These are phyloP conservation scores for Helostoma temminkii DNA, from an alignment of 2,797 vertebrate genomes.

Conservation along the genomic window DNA sequence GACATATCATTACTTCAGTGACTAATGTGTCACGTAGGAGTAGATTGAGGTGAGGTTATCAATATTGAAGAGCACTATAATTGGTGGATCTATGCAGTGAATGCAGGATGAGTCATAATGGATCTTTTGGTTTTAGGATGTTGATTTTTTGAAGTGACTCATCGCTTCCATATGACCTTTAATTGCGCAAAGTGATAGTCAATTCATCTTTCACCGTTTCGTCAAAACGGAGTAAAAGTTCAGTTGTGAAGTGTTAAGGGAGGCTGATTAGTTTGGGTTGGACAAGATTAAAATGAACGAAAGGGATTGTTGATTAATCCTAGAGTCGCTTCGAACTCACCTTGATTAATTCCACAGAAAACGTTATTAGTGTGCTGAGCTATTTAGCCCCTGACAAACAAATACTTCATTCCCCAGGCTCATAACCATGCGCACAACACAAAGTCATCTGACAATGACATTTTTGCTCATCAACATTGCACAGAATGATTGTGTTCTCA, in stretches of 20 bases:
- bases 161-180: conserved; percentile 79
- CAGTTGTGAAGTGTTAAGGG: conserved; percentile 43
- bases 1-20: conserved; percentile 69
- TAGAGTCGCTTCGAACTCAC: conserved; percentile 64
- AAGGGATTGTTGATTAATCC: conserved; percentile 68
- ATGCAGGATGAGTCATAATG: conserved; percentile 63
- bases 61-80: conserved; percentile 57
- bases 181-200: conserved; percentile 57
- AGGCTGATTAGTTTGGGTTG: conserved; percentile 69
- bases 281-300: conserved; percentile 57
- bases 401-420: conserved; percentile 61
- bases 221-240: conserved; percentile 41
- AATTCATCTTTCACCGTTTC: conserved; percentile 65
- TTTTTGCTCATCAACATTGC: conserved; percentile 44
- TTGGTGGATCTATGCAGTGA: conserved; percentile 63
- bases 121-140: conserved; percentile 63
- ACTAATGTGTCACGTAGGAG: conserved; percentile 66
- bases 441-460: conserved; percentile 38
- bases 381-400: conserved; percentile 57
- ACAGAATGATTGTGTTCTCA: conserved; percentile 7
- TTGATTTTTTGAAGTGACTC: conserved; percentile 76
- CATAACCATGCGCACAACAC: conserved; percentile 7
- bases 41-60: conserved; percentile 68
- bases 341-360: conserved; percentile 69
- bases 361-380: conserved; percentile 43